These are phyloP conservation scores for Rhinoraja longicauda DNA, from an alignment of 2,797 vertebrate genomes.

Conservation along the genomic window DNA sequence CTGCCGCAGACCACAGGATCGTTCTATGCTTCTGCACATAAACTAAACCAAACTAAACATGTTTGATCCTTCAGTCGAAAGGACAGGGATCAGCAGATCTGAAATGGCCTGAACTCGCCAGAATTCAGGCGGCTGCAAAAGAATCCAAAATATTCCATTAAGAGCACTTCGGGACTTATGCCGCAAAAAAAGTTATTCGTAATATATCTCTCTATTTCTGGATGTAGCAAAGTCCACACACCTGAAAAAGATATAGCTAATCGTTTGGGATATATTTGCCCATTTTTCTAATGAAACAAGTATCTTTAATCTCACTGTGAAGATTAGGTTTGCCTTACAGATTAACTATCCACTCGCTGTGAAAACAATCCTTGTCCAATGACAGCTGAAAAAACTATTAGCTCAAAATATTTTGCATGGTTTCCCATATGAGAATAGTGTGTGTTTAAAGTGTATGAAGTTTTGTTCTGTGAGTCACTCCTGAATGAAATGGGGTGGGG, in stretches of 20 bases:
- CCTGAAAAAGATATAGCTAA: conserved; percentile 28
- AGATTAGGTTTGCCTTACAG: conserved; percentile 6
- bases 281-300: background rate
- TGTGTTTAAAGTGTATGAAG: conserved; percentile 20
- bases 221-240: background rate
- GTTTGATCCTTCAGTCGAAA: background rate
- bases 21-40: background rate
- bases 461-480: conserved; percentile 26
- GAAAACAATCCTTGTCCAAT: conserved; percentile 18
- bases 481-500: background rate
- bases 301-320: background rate
- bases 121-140: background rate
- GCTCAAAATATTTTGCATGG: conserved; percentile 35
- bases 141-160: conserved; percentile 18
- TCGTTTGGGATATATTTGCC: background rate
- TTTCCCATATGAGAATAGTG: conserved; percentile 3
- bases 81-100: conserved; percentile 15
- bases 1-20: no score
- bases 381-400: conserved; percentile 33
- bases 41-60: no score
- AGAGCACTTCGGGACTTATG: conserved; percentile 18
- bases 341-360: background rate
- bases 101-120: conserved; percentile 1
- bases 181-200: background rate
- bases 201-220: background rate